Base-by-base conservation (phyloP, 2,113 vertebrate genomes). In the Craseonycteris thonglongyai region DNA sequence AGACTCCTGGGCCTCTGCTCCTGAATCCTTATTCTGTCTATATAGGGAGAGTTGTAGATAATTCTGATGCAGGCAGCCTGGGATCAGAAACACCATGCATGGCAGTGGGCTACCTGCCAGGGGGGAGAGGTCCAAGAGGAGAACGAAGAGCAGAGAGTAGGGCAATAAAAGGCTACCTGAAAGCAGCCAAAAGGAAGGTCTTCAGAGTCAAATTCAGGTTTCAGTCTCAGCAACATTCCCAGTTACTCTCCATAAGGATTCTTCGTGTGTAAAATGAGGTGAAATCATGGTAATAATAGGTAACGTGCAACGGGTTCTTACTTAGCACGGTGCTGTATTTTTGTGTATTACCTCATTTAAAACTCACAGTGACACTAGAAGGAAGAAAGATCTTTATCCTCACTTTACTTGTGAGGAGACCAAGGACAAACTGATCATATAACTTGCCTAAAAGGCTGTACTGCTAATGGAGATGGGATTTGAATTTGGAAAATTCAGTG, bases 381-480 rank as follows among this genome's bases (percentile, higher is more conserved):
- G 30, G 38, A 63, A 5, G 28, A 22, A 2, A 22, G 33, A 51
- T 2, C 8, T 35, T 51, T n/a, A 38, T 33, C 33, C 26, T 96
- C 88, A 82, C 93, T 95, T 97, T 95, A 96, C 94, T 83, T 0
- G 88, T 90, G 93, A 97, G 15, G 42, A 93, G 88, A 87, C 7
- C 19, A 4, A 90, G 79, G 24, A 49, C 26, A n/a, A 28, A 26
- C 7, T 16, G 9, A 90, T 7, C 26, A 22, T 12, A 2, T 6
- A 22, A 54, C 19, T 72, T 45, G 7, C 26, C 65, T 42, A 30
- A 58, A 91, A 47, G 13, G 21, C 22, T 38, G 8, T 15, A 22
- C 9, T 24, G 24, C 35, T 45, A 76, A 22, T 35, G 45, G 63
- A 87, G 35, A 14, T 54, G 30, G 26, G 28, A 69, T 72, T 83